Base-by-base conservation (phyloP, 1,140 invertebrate species). In the Cherax destructor region DNA sequence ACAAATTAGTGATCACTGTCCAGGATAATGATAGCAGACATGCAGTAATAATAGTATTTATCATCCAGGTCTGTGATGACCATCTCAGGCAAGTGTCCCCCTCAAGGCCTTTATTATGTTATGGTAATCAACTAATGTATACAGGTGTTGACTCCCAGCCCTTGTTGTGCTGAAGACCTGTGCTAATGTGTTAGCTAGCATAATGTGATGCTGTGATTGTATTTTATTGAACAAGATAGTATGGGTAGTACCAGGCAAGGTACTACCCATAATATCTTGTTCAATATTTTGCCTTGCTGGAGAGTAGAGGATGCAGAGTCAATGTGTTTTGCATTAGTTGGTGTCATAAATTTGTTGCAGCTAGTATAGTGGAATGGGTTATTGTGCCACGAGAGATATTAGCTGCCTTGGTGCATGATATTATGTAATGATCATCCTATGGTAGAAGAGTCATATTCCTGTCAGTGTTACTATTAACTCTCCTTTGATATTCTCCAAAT, bases 331-430 rank as follows among this genome's bases (percentile, higher is more conserved):
- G 24, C 79, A 81, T 56, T 81, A 56, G 79, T 81, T 81, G 79
- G 79, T 81, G 79, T 81, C 49, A 56, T 81, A 81, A 81, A 59
- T 81, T 81, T 21, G 56, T 50, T 81, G 79, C 79, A 81, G 79
- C 79, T 81, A 81, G 79, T 81, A 52, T 81, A 59, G 79, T 81
- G 79, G 79, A 59, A 59, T 24, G 79, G 49, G 30, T n/a, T 81
- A 11, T 56, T 81, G 16, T 30, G 56, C 79, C 79, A 52, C 47
- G 50, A 59, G 50, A 81, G 49, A 65, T 65, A 21, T 56, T 81
- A 81, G 56, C 69, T 74, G n/a, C 69, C 69, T 24, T 74, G 24
- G n/a, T 74, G 69, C 69, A 74, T n/a, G 69, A 74, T 52, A 59
- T 81, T 81, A 81, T 81, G 56, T 81, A 81, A 81, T 81, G 79